These are phyloP conservation scores for Bilobella aurantiaca DNA, from an alignment of 1,140 invertebrate genomes.

Conservation along the genomic window DNA sequence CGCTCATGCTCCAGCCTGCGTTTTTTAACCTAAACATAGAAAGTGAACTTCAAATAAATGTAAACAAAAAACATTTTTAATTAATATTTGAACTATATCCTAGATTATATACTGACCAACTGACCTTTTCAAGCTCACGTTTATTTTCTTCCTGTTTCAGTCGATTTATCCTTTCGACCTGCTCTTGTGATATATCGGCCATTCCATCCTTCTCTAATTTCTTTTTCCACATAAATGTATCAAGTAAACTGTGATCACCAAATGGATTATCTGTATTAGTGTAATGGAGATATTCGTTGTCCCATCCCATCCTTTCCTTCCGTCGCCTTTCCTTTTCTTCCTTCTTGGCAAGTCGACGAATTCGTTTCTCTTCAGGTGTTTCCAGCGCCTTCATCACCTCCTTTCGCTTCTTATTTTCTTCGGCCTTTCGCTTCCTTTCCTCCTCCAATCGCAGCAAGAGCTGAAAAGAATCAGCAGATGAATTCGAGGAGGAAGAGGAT, in stretches of 20 bases:
- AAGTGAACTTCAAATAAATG: slow-evolving; percentile 2
- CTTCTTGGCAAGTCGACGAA: slow-evolving; percentile 76
- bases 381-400: slow-evolving; percentile 77
- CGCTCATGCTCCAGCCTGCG: slow-evolving; percentile 75
- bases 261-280: slow-evolving; percentile 98
- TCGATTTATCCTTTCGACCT: slow-evolving; percentile 73
- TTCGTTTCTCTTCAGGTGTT: slow-evolving; percentile 87
- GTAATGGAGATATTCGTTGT: slow-evolving; percentile 89
- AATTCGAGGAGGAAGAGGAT: slow-evolving; percentile 24
- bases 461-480: slow-evolving; percentile 52
- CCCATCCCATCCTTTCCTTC: slow-evolving; percentile 88
- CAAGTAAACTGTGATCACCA: slow-evolving; percentile 84
- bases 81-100: too few relatives aligned
- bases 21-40: slow-evolving; percentile 62
- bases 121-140: slow-evolving; percentile 74
- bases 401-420: slow-evolving; percentile 62
- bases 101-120: too few relatives aligned
- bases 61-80: slow-evolving; percentile 20
- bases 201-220: slow-evolving; percentile 93
- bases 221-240: slow-evolving; percentile 93
- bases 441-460: slow-evolving; percentile 60
- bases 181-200: slow-evolving; percentile 61
- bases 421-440: slow-evolving; percentile 52
- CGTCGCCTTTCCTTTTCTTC: slow-evolving; percentile 78
- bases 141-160: slow-evolving; percentile 84